Conservation (phyloP, 2,113 vertebrate species). For the Nothobranchius kuhntae region DNA sequence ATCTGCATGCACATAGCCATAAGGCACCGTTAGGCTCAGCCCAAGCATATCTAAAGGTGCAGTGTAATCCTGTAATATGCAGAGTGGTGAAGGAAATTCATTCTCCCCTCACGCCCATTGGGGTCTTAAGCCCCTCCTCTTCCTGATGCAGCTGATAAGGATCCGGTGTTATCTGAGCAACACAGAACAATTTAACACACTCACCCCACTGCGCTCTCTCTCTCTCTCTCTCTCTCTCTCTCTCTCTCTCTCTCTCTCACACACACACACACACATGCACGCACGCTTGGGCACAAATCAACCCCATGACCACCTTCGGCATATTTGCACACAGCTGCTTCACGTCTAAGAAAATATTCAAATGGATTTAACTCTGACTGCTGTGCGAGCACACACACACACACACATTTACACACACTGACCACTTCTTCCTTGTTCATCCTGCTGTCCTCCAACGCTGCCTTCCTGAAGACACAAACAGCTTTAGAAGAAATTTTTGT, state of each 20-base stretch:
- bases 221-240: slow-evolving; percentile 21
- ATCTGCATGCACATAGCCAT: slow-evolving; percentile 59
- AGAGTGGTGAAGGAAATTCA: slow-evolving; percentile 75
- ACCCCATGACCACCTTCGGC: slow-evolving; percentile 42
- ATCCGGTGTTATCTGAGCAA: slow-evolving; percentile 75
- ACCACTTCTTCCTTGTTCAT: slow-evolving; percentile 8
- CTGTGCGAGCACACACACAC: slow-evolving; percentile 4
- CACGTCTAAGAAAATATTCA: slow-evolving; percentile 40
- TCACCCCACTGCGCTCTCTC: slow-evolving; percentile 32
- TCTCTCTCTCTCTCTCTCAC: not conserved
- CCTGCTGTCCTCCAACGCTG: not conserved
- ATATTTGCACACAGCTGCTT: slow-evolving; percentile 69
- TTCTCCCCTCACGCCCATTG: slow-evolving; percentile 68
- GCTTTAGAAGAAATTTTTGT: not conserved
- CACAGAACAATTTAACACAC: slow-evolving; percentile 75
- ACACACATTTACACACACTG: not conserved
- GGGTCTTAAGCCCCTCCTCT: slow-evolving; percentile 69
- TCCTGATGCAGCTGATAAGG: slow-evolving; percentile 76
- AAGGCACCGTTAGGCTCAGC: slow-evolving; percentile 67
- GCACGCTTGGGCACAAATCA: slow-evolving; percentile 37
- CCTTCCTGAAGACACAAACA: slow-evolving; percentile 2
- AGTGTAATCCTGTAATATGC: slow-evolving; percentile 82
- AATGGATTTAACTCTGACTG: slow-evolving; percentile 23
- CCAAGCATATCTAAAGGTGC: slow-evolving; percentile 73
- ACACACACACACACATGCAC: not conserved